Conservation (phyloP, 1,140 invertebrate species). For the Drosophila elegans region DNA sequence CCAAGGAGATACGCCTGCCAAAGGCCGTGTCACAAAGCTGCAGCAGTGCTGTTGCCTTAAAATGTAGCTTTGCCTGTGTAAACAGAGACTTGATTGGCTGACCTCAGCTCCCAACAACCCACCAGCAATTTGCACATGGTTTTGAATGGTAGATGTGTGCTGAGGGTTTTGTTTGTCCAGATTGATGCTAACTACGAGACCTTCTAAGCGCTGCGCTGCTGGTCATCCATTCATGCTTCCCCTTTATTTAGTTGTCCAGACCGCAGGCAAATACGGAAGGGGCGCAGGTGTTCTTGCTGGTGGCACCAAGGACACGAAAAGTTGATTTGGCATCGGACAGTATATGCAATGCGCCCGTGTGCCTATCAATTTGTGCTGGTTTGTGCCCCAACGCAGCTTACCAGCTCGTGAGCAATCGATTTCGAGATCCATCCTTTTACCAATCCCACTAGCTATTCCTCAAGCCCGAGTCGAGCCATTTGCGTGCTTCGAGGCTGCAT, state of each 20-base stretch:
- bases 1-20: conserved; percentile 29
- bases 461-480: conserved; percentile 28
- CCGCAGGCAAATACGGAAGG: conserved; percentile 31
- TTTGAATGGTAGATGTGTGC: conserved; percentile 41
- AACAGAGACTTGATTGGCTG: conserved; percentile 69
- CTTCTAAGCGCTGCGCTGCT: conserved; percentile 6
- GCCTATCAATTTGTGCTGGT: conserved; percentile 57
- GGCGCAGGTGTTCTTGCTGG: neutral
- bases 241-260: conserved; percentile 70
- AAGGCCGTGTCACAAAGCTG: conserved; percentile 56
- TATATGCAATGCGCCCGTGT: conserved; percentile 50
- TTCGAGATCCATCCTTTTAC: conserved; percentile 21
- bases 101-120: conserved; percentile 45
- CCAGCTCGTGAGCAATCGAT: conserved; percentile 42
- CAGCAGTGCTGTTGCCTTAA: conserved; percentile 44
- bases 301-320: conserved; percentile 15
- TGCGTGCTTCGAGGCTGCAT: conserved; percentile 20
- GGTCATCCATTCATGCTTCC: conserved; percentile 27
- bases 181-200: conserved; percentile 55
- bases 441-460: conserved; percentile 19
- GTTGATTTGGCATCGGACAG: conserved; percentile 27
- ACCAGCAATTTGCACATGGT: conserved; percentile 44
- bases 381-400: conserved; percentile 38
- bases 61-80: conserved; percentile 54
- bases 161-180: conserved; percentile 51